Conservation (phyloP, 2,888 invertebrate genomes). For the Clanis bilineata region DNA sequence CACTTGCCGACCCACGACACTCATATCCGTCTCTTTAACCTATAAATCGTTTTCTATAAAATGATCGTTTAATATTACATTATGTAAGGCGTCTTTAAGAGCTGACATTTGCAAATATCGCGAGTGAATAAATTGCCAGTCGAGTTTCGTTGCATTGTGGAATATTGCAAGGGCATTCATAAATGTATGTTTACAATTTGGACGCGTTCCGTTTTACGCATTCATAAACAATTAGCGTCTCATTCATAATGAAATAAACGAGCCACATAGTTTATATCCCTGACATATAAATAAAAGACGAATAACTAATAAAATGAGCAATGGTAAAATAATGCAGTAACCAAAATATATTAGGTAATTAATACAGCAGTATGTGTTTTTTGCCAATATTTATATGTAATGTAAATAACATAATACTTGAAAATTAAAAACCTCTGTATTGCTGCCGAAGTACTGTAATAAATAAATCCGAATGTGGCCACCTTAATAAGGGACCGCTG, state of each 20-base stretch:
- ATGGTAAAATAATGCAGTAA: neutral
- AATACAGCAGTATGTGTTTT: neutral
- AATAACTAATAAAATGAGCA: neutral
- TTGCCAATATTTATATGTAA: neutral
- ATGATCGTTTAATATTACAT: constrained; percentile 8
- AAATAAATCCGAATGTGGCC: neutral
- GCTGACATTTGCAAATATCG: constrained; percentile 8
- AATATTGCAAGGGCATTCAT: constrained; percentile 9
- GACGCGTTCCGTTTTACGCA: neutral
- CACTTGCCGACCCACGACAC: constrained; percentile 46
- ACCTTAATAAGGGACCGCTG: neutral
- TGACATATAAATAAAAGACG: neutral
- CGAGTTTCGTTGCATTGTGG: neutral
- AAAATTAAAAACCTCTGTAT: constrained; percentile 3
- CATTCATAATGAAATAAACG: neutral
- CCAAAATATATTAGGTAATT: neutral
- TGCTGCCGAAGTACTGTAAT: neutral
- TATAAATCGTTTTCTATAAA: constrained; percentile 37
- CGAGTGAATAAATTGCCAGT: neutral
- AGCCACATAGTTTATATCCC: neutral
- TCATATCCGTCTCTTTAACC: constrained; percentile 58
- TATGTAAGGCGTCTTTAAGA: constrained; percentile 6
- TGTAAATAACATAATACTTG: neutral
- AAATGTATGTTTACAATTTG: neutral
- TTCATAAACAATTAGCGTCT: constrained; percentile 1